phyloP scores from a whole-genome alignment of 1,140 invertebrate genomes.

The Halictus rubicundus region DNA sequence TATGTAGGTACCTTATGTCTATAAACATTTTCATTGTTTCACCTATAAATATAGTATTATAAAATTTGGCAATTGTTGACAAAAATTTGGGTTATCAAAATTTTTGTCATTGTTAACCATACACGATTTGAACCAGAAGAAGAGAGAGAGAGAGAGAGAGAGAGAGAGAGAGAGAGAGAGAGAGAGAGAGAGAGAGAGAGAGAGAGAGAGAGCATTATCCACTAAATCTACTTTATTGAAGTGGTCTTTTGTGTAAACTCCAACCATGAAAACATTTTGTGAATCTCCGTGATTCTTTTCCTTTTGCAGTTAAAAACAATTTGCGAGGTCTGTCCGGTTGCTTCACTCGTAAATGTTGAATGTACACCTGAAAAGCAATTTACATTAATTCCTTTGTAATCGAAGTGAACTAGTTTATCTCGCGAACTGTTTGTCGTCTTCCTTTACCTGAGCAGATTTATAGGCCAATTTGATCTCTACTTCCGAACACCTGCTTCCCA shows the following conservation, averaged over 20 bases:
- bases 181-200: no score
- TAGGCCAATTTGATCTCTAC: constrained; percentile 99
- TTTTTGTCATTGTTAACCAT: no score
- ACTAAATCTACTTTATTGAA: constrained; percentile 39
- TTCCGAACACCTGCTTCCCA: constrained; percentile 97
- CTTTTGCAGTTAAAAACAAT: constrained; percentile 97
- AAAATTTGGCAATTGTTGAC: background rate
- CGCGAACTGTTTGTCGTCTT: background rate
- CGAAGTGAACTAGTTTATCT: background rate
- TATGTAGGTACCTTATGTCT: no score
- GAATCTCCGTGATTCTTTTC: constrained; percentile 96
- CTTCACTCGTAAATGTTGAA: constrained; percentile 97
- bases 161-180: no score
- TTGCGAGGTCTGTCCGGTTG: constrained; percentile 95
- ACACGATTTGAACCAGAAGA: background rate
- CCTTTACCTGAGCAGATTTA: constrained; percentile 95
- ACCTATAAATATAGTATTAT: background rate
- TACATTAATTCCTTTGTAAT: constrained; percentile 14
- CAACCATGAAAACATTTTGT: constrained; percentile 99
- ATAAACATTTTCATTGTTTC: no score
- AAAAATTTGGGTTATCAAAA: background rate
- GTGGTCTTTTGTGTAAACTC: constrained; percentile 88
- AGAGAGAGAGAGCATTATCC: background rate
- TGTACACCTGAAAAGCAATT: constrained; percentile 89
- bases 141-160: no score